A percentile compares a stretch with the other conserved stretches of the same genome.
phyloP scores from a whole-genome alignment of 1,140 invertebrate genomes.

The Drosophila biarmipes region DNA sequence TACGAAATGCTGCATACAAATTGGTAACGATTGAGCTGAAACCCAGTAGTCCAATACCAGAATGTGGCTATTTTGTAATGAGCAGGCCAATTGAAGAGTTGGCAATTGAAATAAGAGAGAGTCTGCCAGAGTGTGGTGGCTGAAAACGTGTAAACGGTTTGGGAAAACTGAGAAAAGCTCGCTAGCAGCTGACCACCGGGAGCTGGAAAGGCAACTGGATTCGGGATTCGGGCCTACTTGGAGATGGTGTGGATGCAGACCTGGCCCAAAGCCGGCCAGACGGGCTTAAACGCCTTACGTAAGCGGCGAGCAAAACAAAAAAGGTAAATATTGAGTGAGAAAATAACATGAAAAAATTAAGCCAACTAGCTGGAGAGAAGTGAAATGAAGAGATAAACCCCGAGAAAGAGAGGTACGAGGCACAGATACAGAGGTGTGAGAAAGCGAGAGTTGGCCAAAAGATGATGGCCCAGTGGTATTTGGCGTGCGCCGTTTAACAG shows the following conservation, averaged over 20 bases:
- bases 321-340: conserved; percentile 79
- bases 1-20: conserved; percentile 49
- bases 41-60: conserved; percentile 16
- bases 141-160: conserved; percentile 5
- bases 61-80: conserved; percentile 44
- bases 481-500: conserved; percentile 46
- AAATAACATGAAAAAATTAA: conserved; percentile 55
- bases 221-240: conserved; percentile 5
- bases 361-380: conserved; percentile 49
- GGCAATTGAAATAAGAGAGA: conserved; percentile 19
- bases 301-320: conserved; percentile 79
- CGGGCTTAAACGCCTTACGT: conserved; percentile 63
- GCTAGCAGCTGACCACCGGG: conserved; percentile 32
- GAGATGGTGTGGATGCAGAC: conserved; percentile 21
- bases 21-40: conserved; percentile 34
- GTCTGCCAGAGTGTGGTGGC: conserved; percentile 7
- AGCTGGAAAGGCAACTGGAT: conserved; percentile 17
- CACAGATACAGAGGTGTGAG: conserved; percentile 33
- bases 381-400: conserved; percentile 17
- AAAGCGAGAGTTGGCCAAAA: conserved; percentile 41
- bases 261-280: conserved; percentile 50
- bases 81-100: conserved; percentile 31
- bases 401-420: conserved; percentile 12
- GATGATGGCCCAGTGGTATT: conserved; percentile 45
- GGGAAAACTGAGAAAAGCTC: conserved; percentile 30